Evolutionary conservation across 2,797 vertebrate species (phyloP).

Genomic region (Sparus aurata): DNA sequence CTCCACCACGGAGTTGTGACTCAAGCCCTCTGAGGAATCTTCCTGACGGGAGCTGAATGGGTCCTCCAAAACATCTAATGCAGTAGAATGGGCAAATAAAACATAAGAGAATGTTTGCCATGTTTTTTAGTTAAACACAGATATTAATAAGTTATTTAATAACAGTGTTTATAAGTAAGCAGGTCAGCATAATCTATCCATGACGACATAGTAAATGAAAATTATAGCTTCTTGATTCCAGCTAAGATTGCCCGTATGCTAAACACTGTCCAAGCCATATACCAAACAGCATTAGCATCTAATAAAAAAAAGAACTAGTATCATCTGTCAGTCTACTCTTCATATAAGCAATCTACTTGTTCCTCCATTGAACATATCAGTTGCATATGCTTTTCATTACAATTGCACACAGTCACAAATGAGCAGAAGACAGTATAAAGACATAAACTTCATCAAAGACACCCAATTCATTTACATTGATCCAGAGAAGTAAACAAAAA

Average conservation of each 20-base stretch:
- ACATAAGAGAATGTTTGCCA: not conserved
- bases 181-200: not conserved
- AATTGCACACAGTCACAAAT: not conserved
- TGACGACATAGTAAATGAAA: not conserved
- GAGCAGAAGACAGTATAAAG: not conserved
- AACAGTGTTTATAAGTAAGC: not conserved
- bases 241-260: not conserved
- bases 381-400: not conserved
- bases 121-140: not conserved
- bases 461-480: not conserved
- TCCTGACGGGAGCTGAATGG: constrained; percentile 76
- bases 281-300: not conserved
- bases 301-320: not conserved
- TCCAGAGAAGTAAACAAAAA: not conserved
- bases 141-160: not conserved
- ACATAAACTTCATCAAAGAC: not conserved
- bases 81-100: constrained; percentile 9
- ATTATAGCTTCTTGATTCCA: not conserved
- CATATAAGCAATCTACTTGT: not conserved
- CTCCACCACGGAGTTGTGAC: constrained; percentile 65
- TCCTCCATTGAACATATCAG: not conserved
- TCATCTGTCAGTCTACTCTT: constrained; percentile 1
- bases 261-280: not conserved
- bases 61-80: constrained; percentile 75
- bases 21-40: constrained; percentile 72